Base-by-base conservation (phyloP, 2,888 invertebrate genomes). In the Drosophila crucigera region DNA sequence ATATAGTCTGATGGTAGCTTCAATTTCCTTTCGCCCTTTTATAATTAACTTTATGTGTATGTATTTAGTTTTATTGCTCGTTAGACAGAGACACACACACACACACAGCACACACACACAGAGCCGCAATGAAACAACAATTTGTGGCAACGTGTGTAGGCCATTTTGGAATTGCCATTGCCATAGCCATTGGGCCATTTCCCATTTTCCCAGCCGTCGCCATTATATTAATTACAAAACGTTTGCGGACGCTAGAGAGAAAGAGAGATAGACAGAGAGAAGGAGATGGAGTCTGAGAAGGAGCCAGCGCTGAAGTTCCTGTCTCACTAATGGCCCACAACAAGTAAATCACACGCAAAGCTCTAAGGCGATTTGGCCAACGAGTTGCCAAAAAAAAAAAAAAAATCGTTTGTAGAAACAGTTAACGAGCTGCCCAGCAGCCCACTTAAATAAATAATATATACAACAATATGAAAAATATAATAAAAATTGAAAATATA, bases 281-380 rank as follows among this genome's bases (percentile, higher is more conserved):
- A 1, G 50, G 50, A 10, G 28, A 65, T 64, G 14, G 39, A 22
- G 60, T 16, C 9, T 47, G 16, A 16, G 25, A 7, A 47, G 47
- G 39, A 39, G 37, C 19, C 30, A 60, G 54, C 22, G 67, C 52
- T 54, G 19, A 28, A 78, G 78, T 79, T 73, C 59, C 73, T 73
- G 76, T 73, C 81, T 76, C 74, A 78, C 89, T 88, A 87, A 87
- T 87, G 90, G 87, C 67, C 74, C 82, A 83, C 83, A 87, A 85
- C 87, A 87, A 90, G 82, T 87, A 87, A 87, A 87, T 87, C 90
- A 90, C 90, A 86, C 88, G 80, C 87, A 86, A 86, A 86, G 89
- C 85, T 86, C 85, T 82, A 89, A 86, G 85, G 85, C 85, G 90
- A 86, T 86, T 86, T 82, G 67, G 68, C 77, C 81, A 71, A 62